phyloP scores from a whole-genome alignment of 2,113 vertebrate species.

The Stigmatopora nigra region DNA sequence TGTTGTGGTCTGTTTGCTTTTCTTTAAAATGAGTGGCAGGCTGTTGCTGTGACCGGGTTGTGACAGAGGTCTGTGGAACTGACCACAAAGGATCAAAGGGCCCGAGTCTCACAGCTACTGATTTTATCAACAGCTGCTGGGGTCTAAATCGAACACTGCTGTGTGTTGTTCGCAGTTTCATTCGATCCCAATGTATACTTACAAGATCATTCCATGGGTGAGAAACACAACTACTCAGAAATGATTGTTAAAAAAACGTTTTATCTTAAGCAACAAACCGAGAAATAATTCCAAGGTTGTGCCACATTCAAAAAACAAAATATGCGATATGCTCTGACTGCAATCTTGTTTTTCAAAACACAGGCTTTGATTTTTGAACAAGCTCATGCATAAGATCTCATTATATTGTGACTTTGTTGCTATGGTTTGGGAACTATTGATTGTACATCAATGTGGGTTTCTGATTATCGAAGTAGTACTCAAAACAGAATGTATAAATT shows the following conservation, averaged over 20 bases:
- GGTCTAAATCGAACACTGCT: background rate
- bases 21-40: conserved; percentile 45
- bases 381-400: no score
- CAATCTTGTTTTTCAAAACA: background rate
- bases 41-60: conserved; percentile 33
- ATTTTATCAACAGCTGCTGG: background rate
- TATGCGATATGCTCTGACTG: no score
- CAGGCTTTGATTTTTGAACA: background rate
- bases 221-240: background rate
- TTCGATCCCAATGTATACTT: background rate
- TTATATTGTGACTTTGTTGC: background rate
- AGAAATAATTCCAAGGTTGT: no score
- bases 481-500: background rate
- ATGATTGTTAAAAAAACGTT: no score
- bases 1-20: conserved; percentile 63
- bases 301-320: no score
- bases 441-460: background rate
- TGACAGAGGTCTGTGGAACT: background rate
- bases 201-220: background rate
- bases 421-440: background rate
- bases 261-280: no score
- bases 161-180: background rate
- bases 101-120: background rate
- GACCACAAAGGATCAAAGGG: background rate
- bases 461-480: background rate